phyloP scores from a whole-genome alignment of 2,888 invertebrate genomes.

The Monoplex corrugatus region DNA sequence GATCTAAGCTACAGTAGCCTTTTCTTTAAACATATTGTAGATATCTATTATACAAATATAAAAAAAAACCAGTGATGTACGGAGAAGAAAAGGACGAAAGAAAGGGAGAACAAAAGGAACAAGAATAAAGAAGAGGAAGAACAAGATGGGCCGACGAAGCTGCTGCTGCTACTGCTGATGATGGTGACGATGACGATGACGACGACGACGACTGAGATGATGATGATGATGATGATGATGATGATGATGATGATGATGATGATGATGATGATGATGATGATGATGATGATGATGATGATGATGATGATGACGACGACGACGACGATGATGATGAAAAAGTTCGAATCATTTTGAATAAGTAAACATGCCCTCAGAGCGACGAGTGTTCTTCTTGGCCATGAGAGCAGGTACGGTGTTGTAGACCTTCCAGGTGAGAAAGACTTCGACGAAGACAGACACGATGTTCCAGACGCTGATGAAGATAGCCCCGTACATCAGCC shows the following conservation, averaged over 20 bases:
- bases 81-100: too few species aligned
- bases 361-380: not conserved
- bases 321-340: conserved; percentile 36
- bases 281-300: conserved; percentile 36
- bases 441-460: conserved; percentile 82
- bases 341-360: too few species aligned
- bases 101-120: too few species aligned
- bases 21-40: too few species aligned
- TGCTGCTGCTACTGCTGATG: too few species aligned
- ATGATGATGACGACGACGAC: conserved; percentile 29
- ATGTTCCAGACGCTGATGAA: conserved; percentile 82
- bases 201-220: not conserved
- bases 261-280: conserved; percentile 39
- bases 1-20: too few species aligned
- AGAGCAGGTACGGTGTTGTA: conserved; percentile 81
- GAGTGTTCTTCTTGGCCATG: conserved; percentile 10
- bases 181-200: too few species aligned
- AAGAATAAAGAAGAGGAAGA: not conserved
- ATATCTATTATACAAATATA: too few species aligned
- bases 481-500: conserved; percentile 75
- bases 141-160: not conserved
- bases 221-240: conserved; percentile 27
- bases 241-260: conserved; percentile 34
- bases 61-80: too few species aligned
- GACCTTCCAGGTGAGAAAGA: conserved; percentile 81